Percentiles rank a stretch among this genome's conserved stretches.
These are phyloP conservation scores for Indri indri DNA, from an alignment of 2,113 vertebrate genomes.

Conservation along the genomic window DNA sequence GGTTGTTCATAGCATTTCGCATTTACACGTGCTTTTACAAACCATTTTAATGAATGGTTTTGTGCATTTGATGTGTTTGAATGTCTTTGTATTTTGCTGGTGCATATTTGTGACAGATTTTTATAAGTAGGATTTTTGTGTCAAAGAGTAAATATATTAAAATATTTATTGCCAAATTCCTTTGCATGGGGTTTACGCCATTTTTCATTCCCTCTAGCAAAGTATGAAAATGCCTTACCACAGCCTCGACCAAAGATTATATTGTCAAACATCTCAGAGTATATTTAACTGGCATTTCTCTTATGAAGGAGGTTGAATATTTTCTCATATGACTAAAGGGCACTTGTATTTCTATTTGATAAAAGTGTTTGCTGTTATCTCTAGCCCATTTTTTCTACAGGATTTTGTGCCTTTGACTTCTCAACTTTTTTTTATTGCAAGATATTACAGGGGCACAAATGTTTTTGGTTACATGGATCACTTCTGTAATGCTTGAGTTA, in stretches of 20 bases:
- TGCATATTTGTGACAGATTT: neutral
- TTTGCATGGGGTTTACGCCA: neutral
- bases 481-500: too few relatives aligned
- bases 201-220: neutral
- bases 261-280: neutral
- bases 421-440: neutral
- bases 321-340: neutral
- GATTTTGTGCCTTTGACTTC: neutral
- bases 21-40: neutral
- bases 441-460: too few relatives aligned
- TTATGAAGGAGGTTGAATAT: neutral
- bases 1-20: constrained; percentile 12
- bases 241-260: neutral
- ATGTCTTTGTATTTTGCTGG: neutral
- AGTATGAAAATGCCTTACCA: neutral
- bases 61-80: neutral
- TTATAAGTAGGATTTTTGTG: neutral
- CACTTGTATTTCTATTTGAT: neutral
- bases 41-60: neutral
- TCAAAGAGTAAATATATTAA: neutral
- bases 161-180: neutral
- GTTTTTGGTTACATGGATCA: too few relatives aligned
- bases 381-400: neutral
- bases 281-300: neutral
- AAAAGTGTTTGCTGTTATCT: neutral